Conservation (phyloP, 2,888 invertebrate genomes). For the Cantharis rufa region DNA sequence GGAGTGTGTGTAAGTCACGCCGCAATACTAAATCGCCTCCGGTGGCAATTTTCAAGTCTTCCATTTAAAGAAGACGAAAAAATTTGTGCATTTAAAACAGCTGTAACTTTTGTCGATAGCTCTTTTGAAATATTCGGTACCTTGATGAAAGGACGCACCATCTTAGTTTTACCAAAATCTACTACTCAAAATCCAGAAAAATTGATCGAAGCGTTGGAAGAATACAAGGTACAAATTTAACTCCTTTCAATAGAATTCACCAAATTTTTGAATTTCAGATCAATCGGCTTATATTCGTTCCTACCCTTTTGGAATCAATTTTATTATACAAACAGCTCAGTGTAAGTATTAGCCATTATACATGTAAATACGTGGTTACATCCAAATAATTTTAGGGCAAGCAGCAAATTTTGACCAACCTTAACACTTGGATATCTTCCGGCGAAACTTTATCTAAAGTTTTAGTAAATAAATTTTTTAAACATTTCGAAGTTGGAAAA, state of each 20-base stretch:
- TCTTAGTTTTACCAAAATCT: constrained; percentile 70
- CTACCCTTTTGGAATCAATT: constrained; percentile 78
- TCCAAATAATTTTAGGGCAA: constrained; percentile 44
- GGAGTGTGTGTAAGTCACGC: constrained; percentile 80
- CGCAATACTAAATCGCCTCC: constrained; percentile 75
- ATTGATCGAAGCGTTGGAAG: constrained; percentile 47
- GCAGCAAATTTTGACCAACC: constrained; percentile 58
- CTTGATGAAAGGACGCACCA: constrained; percentile 67
- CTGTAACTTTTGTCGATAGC: constrained; percentile 83
- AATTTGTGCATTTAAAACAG: constrained; percentile 80
- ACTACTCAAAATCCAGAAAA: constrained; percentile 74
- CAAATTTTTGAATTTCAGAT: constrained; percentile 60
- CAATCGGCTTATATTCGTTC: constrained; percentile 79
- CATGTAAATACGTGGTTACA: neutral
- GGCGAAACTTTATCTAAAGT: constrained; percentile 78
- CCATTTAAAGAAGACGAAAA: constrained; percentile 67
- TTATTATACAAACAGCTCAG: constrained; percentile 74
- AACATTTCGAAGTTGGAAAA: constrained; percentile 66
- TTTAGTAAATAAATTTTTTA: constrained; percentile 75
- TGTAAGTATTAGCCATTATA: constrained; percentile 45
- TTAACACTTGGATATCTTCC: constrained; percentile 85
- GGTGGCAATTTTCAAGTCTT: constrained; percentile 80
- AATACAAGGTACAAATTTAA: neutral
- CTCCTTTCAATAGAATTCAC: neutral
- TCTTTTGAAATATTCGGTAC: constrained; percentile 82